Evolutionary conservation across 1,140 invertebrate genomes (phyloP), one percentile per base, ranked within the genome.

Genomic region (Telenomus remus): DNA sequence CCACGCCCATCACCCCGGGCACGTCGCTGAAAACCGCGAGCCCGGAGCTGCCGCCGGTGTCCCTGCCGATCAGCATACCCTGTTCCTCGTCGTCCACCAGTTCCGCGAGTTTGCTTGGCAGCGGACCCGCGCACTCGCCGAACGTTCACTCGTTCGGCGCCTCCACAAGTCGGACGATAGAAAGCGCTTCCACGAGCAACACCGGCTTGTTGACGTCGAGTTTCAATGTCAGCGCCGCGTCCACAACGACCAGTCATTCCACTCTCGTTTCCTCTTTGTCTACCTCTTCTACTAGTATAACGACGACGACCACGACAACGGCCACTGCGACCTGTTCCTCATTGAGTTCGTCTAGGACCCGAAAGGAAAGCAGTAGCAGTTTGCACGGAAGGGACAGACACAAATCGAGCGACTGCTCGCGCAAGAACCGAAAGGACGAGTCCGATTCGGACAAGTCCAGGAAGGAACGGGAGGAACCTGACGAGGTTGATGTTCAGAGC

Each of bases 1-100:
- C 86, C 6, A 85, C 87, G 0, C 87, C 86, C 0, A 82, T 88
- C 33, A 88, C 86, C 1, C 87, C 87, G 0, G 84, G 86, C n/a
- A 84, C 85, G 14, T 84, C 82, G 4, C 80, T 87, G 43, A 88
- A 88, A 54, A 88, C 87, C 5, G 81, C 84, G 14, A 88, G 87
- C 76, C 87, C 87, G 19, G 87, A 88, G 77, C 76, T 87, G 57
- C 87, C 87, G 27, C 87, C 85, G 34, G 85, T 86, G 47, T 80
- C 86, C 10, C 64, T 87, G 48, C 84, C 88, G 4, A 82, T 85
- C 47, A 47, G 15, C 37, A 46, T 57, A 9, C 19, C 57, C 65
- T 51, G 34, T 56, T 78, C 72, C 47, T 55, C 54, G 0, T 53
- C 60, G 13, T 10, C 43, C 3, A 1, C 65, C 13, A 50, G 0